Evolutionary conservation across 2,113 vertebrate species (phyloP).

Genomic region (Oryzias javanicus): DNA sequence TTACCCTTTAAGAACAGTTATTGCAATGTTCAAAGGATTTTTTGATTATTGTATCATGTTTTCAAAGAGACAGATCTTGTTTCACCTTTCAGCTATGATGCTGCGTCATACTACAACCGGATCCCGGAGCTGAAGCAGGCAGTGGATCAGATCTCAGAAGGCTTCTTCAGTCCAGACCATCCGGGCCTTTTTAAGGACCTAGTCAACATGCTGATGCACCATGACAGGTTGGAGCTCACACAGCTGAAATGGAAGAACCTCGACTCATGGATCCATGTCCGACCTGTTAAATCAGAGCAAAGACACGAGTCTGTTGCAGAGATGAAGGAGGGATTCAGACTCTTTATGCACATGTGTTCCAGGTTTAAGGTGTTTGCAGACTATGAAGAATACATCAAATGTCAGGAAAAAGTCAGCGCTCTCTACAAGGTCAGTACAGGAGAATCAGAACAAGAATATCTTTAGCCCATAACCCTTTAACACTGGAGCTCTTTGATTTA

Average conservation of each 20-base stretch:
- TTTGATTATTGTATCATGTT: too few relatives aligned
- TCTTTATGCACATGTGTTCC: constrained; percentile 14
- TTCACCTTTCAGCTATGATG: constrained; percentile 67
- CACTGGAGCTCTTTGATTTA: neutral
- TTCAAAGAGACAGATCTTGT: neutral
- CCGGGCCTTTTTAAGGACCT: constrained; percentile 88
- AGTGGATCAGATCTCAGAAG: constrained; percentile 86
- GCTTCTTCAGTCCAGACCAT: constrained; percentile 85
- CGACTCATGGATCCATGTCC: too few relatives aligned
- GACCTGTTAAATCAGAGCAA: neutral
- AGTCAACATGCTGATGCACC: constrained; percentile 81
- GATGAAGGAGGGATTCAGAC: neutral
- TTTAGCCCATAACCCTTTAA: neutral
- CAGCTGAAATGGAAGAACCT: neutral
- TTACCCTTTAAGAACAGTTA: too few relatives aligned
- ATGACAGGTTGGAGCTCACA: constrained; percentile 74
- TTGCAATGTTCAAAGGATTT: too few relatives aligned
- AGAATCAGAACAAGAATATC: neutral
- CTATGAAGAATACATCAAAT: constrained; percentile 87
- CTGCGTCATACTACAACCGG: constrained; percentile 82
- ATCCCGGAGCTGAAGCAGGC: constrained; percentile 86
- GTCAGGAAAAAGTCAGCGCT: constrained; percentile 84
- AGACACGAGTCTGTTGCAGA: neutral
- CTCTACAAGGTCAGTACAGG: constrained; percentile 82
- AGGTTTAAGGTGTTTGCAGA: constrained; percentile 95